Evolutionary conservation across 92 coral and sea anemone species (phyloP), one percentile per base, ranked within the genome.

Genomic region (Actinernus sp.): DNA sequence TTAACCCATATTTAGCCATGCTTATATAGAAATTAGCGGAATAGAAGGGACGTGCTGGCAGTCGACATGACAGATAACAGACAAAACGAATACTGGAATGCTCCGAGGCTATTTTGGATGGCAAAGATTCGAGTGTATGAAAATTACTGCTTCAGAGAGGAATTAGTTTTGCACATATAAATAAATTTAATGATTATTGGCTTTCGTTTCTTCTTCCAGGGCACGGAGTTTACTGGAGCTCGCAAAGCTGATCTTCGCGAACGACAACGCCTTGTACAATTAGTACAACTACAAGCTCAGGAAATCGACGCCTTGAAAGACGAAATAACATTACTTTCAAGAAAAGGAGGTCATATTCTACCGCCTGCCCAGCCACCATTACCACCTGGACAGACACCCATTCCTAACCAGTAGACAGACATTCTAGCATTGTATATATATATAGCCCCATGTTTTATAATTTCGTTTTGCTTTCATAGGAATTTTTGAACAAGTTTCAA

Each of bases 351-450:
- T 0, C 99, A 95, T 74, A 95, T 95, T 10, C 77, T 95, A 12
- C 99, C 99, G 1, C 99, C 99, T 10, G 97, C 99, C 14, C 99
- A 95, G 39, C 99, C 99, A 63, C 99, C 99, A 55, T 81, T 95
- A 17, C 99, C 98, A 41, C 89, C 97, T 31, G 96, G 95, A 75
- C 98, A 93, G 81, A 91, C 97, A 45, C 97, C 99, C 13, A 91
- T 95, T 58, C 97, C 99, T 25, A 95, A 87, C 64, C 77, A 88
- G 38, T 93, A 82, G 61, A 49, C 59, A 26, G 18, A 1, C 5
- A 19, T 19, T 46, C 3, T 10, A 10, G 27, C 13, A 1, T 4
- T 24, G 33, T n/a, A n/a, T 52, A 23, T 26, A 2, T 52, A n/a
- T n/a, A n/a, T n/a, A n/a, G n/a, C n/a, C n/a, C n/a, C n/a, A n/a